Conservation (phyloP, 2,888 invertebrate genomes). For the Lissocephala sabroskyi region DNA sequence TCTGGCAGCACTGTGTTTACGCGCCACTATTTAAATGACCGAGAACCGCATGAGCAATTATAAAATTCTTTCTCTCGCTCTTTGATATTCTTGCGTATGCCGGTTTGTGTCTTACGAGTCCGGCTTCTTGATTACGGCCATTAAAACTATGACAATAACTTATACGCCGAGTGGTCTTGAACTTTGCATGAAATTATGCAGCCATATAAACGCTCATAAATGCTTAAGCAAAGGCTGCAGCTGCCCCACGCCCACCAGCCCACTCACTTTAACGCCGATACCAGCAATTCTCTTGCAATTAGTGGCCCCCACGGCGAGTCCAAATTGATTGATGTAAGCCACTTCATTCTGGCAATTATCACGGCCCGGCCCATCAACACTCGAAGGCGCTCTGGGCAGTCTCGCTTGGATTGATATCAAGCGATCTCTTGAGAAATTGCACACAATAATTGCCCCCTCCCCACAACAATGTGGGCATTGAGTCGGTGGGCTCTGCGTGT, state of each 20-base stretch:
- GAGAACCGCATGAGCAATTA: too few relatives aligned
- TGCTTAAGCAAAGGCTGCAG: constrained; percentile 23
- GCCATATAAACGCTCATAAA: constrained; percentile 29
- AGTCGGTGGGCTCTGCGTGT: constrained; percentile 6
- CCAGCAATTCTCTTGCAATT: constrained; percentile 41
- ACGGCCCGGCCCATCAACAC: not conserved
- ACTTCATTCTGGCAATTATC: not conserved
- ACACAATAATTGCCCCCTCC: constrained; percentile 23
- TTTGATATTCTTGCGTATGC: too few relatives aligned
- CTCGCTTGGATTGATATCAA: constrained; percentile 2
- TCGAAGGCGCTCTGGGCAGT: constrained; percentile 30
- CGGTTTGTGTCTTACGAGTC: too few relatives aligned
- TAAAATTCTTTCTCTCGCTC: too few relatives aligned
- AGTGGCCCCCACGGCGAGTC: constrained; percentile 11
- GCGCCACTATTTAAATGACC: too few relatives aligned
- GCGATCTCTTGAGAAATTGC: constrained; percentile 12
- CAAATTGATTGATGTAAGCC: constrained; percentile 5
- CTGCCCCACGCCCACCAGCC: constrained; percentile 17
- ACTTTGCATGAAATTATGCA: constrained; percentile 22
- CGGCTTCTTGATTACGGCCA: too few relatives aligned
- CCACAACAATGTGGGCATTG: constrained; percentile 1
- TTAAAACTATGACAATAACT: constrained; percentile 48
- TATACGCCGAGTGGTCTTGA: constrained; percentile 47
- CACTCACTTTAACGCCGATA: constrained; percentile 14
- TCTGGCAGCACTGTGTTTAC: too few relatives aligned